Evolutionary conservation across 2,113 vertebrate species (phyloP), one percentile per base, ranked within the genome.

Genomic region (Oxyura jamaicensis): DNA sequence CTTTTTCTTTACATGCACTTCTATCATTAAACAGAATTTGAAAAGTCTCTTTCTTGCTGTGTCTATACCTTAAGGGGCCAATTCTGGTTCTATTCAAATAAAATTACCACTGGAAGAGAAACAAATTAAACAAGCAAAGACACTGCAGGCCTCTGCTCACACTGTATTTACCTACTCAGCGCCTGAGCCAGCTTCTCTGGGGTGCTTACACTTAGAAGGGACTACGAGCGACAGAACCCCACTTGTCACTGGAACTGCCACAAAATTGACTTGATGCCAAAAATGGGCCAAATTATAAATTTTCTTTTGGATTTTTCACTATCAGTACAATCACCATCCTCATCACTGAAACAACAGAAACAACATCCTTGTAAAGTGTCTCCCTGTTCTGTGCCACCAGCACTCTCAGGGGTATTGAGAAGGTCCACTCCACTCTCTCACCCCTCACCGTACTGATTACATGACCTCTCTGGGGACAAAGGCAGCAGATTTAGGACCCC

Each of bases 71-170:
- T 92, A 86, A 95, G 82, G 76, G 86, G 65, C 23, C 31, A 91
- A 71, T 81, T 90, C 94, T 86, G 50, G 28, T 90, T 94, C 83
- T 91, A 93, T 90, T 95, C 50, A 93, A 91, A 67, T 84, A 84
- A 95, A 91, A 91, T 91, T 86, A 91, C n/a, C 46, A 53, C 65
- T 89, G 94, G 88, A 95, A 80, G 59, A 88, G 87, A 83, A 90
- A 86, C 62, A 93, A 97, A 94, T 95, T 75, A 93, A 94, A 85
- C 52, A 85, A 36, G 87, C 6, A 82, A 77, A 93, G 69, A 88
- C 72, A 93, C 44, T 82, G 44, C 25, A 55, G 74, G 74, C 60
- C 58, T 66, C 85, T 86, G 20, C 56, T 95, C 58, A 83, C 26
- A 33, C 71, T 89, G 4, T 93, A 74, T 91, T 93, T 90, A 86